Conservation (phyloP, 2,113 vertebrate species). For the Corydoras sp. region DNA sequence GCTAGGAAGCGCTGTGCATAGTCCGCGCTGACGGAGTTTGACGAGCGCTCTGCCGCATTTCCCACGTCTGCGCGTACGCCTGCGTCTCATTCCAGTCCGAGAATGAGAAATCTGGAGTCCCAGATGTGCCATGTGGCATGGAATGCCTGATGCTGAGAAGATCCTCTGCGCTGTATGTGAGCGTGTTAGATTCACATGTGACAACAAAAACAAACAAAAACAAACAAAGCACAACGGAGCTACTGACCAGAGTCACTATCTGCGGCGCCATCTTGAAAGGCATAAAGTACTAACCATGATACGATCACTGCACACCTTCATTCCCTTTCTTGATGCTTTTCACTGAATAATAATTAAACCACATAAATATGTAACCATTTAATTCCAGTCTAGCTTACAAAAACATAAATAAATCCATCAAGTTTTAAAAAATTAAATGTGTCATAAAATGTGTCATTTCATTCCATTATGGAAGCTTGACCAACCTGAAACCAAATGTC, state of each 20-base stretch:
- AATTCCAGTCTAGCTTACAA: too few species aligned
- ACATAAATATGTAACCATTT: too few species aligned
- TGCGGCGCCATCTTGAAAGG: slow-evolving; percentile 7
- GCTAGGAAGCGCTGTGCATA: neutral
- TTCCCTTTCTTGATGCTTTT: too few species aligned
- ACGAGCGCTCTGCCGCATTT: too few species aligned
- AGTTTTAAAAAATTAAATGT: too few species aligned
- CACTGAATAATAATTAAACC: too few species aligned
- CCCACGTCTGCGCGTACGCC: neutral
- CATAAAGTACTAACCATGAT: too few species aligned
- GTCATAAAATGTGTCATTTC: too few species aligned
- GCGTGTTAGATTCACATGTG: neutral
- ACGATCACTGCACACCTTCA: too few species aligned
- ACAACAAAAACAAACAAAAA: neutral
- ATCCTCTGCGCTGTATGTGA: neutral
- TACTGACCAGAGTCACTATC: neutral
- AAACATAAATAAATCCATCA: too few species aligned
- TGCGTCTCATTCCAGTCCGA: neutral
- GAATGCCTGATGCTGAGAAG: neutral
- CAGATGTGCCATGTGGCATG: neutral
- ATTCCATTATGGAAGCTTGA: too few species aligned
- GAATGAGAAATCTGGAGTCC: neutral
- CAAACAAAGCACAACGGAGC: neutral
- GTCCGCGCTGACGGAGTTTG: neutral
- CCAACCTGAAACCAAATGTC: too few species aligned